phyloP scores from a whole-genome alignment of 2,113 vertebrate genomes.

The Philantomba maxwellii region DNA sequence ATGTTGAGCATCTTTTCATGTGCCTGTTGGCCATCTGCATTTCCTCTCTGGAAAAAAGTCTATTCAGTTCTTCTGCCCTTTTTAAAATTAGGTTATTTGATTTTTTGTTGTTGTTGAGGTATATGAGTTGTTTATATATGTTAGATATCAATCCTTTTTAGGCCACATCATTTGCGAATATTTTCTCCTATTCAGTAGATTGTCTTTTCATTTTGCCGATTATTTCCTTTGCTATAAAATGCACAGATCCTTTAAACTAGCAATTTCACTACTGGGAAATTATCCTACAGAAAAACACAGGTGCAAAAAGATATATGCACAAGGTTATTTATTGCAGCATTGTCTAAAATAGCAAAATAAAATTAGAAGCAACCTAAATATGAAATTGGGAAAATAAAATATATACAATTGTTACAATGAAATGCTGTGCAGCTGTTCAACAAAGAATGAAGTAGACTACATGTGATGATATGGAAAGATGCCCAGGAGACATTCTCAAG shows the following conservation, averaged over 20 bases:
- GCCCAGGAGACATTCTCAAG: not conserved
- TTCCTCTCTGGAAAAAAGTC: not conserved
- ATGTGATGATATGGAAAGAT: not conserved
- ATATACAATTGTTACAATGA: not conserved
- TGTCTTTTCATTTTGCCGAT: not conserved
- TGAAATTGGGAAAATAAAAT: slow-evolving; percentile 33
- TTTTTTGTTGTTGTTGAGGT: not conserved
- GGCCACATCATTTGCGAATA: not conserved
- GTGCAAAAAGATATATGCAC: slow-evolving; percentile 28
- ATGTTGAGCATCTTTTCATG: not conserved
- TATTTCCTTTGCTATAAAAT: not conserved
- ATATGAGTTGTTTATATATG: not conserved
- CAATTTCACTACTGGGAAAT: slow-evolving; percentile 45
- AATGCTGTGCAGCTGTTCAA: slow-evolving; percentile 21
- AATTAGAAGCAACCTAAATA: slow-evolving; percentile 11
- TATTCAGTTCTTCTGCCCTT: not conserved
- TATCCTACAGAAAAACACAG: slow-evolving; percentile 38
- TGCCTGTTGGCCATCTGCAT: not conserved
- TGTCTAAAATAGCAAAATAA: slow-evolving; percentile 36
- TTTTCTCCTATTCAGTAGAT: not conserved
- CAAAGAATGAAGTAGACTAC: not conserved
- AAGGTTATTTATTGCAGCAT: slow-evolving; percentile 11
- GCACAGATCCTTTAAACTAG: slow-evolving; percentile 10
- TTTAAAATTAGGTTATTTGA: not conserved
- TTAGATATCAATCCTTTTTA: not conserved